Percentiles rank a stretch among this genome's conserved stretches.
Evolutionary conservation across 2,797 vertebrate species (phyloP).

Genomic region (Caiman crocodilus): DNA sequence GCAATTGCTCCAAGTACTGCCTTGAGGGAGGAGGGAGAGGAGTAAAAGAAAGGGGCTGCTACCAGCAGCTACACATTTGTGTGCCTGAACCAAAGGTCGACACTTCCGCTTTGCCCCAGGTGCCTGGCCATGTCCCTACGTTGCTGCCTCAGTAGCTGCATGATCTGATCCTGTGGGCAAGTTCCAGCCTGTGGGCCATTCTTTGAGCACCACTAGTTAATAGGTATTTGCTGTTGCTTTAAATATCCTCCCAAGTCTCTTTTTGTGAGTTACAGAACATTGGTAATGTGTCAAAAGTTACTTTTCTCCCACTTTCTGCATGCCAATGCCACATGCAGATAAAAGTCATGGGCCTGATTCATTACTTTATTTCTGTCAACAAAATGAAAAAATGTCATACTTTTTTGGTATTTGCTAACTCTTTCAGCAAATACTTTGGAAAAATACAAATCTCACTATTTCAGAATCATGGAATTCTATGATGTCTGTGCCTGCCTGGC

Average conservation of each 20-base stretch:
- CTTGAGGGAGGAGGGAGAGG: no score
- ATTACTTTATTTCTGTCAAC: background rate
- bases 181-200: no score
- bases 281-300: background rate
- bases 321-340: background rate
- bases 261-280: background rate
- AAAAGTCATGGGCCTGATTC: background rate
- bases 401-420: background rate
- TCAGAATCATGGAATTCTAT: background rate
- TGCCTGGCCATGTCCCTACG: no score
- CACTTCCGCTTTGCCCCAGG: no score
- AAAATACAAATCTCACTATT: background rate
- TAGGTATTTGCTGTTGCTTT: background rate
- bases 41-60: no score
- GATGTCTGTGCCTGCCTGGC: background rate
- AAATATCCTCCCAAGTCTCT: background rate
- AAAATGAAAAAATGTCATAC: background rate
- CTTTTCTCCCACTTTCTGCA: background rate
- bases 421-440: constrained; percentile 1
- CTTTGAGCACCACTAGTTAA: background rate
- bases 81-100: no score
- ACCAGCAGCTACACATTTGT: no score
- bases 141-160: no score
- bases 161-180: no score
- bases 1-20: no score